Evolutionary conservation across 2,797 vertebrate species (phyloP).

Genomic region (Salmo trutta): DNA sequence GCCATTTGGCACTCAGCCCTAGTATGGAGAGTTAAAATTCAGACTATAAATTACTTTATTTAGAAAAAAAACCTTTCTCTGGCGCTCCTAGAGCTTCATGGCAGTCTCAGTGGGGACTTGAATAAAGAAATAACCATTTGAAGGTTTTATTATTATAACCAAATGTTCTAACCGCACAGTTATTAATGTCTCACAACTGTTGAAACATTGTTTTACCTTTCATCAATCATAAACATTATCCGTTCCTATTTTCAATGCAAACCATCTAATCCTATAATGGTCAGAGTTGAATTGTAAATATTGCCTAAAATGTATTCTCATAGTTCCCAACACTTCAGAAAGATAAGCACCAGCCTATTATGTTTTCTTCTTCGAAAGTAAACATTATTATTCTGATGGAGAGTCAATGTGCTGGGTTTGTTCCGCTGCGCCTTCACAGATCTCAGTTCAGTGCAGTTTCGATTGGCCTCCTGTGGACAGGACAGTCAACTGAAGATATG

Average conservation of each 20-base stretch:
- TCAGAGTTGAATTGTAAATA: neutral
- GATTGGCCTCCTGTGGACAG: conserved; percentile 88
- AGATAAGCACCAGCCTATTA: neutral
- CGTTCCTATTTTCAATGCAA: neutral
- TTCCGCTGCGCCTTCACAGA: conserved; percentile 45
- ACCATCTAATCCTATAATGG: neutral
- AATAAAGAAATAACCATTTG: too few species aligned
- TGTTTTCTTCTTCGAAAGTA: too few species aligned
- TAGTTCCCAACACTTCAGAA: neutral
- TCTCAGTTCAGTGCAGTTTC: conserved; percentile 70
- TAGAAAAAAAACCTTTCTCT: neutral
- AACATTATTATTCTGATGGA: conserved; percentile 27
- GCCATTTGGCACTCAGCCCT: too few species aligned
- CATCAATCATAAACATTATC: neutral
- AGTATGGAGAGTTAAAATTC: neutral
- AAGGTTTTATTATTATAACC: neutral
- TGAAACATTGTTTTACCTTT: neutral
- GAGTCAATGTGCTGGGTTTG: conserved; percentile 7
- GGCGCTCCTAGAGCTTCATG: neutral
- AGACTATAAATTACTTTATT: neutral
- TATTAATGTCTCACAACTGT: neutral
- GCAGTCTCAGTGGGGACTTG: too few species aligned
- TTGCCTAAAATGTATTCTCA: neutral
- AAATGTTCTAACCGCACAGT: neutral
- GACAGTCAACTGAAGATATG: conserved; percentile 86